Conservation (phyloP, 2,888 invertebrate genomes). For the Mimachlamys varia region DNA sequence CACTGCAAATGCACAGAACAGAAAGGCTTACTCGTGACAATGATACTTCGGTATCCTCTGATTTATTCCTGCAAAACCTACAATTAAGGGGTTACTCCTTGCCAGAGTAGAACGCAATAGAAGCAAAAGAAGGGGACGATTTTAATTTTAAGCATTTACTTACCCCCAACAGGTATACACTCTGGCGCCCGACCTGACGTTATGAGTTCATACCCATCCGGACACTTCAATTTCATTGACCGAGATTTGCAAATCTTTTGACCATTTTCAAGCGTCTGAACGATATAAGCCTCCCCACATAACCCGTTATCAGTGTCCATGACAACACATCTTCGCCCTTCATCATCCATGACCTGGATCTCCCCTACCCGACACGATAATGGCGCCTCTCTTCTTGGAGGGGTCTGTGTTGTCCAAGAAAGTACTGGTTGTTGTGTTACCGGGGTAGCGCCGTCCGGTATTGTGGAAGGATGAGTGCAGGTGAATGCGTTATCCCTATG, state of each 20-base stretch:
- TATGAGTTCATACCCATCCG: slow-evolving; percentile 48
- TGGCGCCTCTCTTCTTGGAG: neutral
- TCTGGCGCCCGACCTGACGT: slow-evolving; percentile 33
- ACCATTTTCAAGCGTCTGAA: slow-evolving; percentile 43
- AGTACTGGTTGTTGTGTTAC: neutral
- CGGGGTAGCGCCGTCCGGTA: neutral
- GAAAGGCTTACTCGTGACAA: too few relatives aligned
- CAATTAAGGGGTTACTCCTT: too few relatives aligned
- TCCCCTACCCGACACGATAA: slow-evolving; percentile 47
- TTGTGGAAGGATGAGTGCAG: neutral
- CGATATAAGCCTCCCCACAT: slow-evolving; percentile 57
- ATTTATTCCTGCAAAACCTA: too few relatives aligned
- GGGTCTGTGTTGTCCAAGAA: too few relatives aligned
- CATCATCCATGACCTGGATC: slow-evolving; percentile 43
- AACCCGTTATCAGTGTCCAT: slow-evolving; percentile 43
- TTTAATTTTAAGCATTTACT: neutral
- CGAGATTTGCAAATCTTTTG: slow-evolving; percentile 52
- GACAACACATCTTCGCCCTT: slow-evolving; percentile 45
- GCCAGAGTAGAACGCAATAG: too few relatives aligned
- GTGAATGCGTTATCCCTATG: slow-evolving; percentile 28
- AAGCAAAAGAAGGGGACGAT: too few relatives aligned
- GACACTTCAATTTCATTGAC: slow-evolving; percentile 53
- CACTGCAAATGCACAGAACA: too few relatives aligned
- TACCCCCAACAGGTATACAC: slow-evolving; percentile 49
- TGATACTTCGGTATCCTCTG: too few relatives aligned